phyloP scores from a whole-genome alignment of 1,140 invertebrate genomes.

The Drosophila tsacasi region DNA sequence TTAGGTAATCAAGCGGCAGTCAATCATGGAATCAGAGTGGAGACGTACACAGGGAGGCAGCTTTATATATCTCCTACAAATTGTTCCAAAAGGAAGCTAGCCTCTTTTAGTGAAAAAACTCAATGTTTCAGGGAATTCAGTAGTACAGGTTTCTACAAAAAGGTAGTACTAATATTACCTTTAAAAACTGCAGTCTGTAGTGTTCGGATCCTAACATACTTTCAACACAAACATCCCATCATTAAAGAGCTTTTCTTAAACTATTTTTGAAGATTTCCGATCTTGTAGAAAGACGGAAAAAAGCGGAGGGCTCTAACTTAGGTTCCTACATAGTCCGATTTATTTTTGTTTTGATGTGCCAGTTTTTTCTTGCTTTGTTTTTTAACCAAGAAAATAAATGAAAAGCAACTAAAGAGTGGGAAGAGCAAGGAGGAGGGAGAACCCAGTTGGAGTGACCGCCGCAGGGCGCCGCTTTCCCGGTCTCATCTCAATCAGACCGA shows the following conservation, averaged over 20 bases:
- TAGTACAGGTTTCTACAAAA: background rate
- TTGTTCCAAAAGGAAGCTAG: background rate
- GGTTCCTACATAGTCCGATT: background rate
- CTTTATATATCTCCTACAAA: background rate
- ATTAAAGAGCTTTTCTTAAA: background rate
- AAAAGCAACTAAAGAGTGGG: constrained; percentile 1
- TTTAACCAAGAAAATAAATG: constrained; percentile 8
- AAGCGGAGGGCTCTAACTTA: background rate
- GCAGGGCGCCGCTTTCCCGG: constrained; percentile 25
- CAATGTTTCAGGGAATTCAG: background rate
- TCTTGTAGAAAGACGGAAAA: constrained; percentile 2
- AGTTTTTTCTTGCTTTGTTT: background rate
- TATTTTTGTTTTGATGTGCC: constrained; percentile 28
- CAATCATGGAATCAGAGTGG: constrained; percentile 1
- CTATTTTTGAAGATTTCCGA: background rate
- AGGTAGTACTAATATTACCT: background rate
- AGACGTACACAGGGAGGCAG: background rate
- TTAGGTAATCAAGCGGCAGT: constrained; percentile 41
- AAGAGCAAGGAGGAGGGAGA: background rate
- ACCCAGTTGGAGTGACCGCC: constrained; percentile 12
- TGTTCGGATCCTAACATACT: background rate
- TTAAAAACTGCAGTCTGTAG: background rate
- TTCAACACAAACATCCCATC: constrained; percentile 3
- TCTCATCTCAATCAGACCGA: constrained; percentile 40
- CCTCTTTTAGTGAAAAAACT: background rate